phyloP scores from a whole-genome alignment of 2,888 invertebrate species.

The Thysanoteuthis rhombus region DNA sequence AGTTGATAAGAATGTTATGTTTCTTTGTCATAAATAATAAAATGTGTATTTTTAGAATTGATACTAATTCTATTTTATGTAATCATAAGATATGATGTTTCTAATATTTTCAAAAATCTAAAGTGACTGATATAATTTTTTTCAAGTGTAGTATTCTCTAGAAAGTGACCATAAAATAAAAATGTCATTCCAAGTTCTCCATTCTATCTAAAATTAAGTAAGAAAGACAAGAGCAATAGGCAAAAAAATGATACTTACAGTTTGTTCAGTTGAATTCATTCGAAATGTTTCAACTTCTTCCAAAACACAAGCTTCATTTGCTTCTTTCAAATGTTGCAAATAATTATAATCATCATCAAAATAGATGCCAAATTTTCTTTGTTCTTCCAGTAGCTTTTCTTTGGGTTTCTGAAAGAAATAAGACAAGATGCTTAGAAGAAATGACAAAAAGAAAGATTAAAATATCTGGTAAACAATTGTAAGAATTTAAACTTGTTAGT shows the following conservation, averaged over 20 bases:
- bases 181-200: background rate
- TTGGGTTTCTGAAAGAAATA: conserved; percentile 26
- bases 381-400: conserved; percentile 66
- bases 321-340: conserved; percentile 82
- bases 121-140: background rate
- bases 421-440: background rate
- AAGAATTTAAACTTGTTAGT: no score
- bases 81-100: no score
- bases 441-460: no score
- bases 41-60: no score
- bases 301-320: conserved; percentile 47
- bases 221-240: no score
- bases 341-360: conserved; percentile 97
- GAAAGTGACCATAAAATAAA: no score
- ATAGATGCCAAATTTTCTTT: conserved; percentile 87
- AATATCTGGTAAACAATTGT: no score
- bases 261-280: background rate
- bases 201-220: background rate
- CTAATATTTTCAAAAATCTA: background rate
- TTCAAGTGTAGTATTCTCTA: background rate
- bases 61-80: no score
- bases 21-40: no score
- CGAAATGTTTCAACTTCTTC: conserved; percentile 37
- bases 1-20: no score
- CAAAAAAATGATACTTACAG: background rate